Evolutionary conservation across 2,113 vertebrate genomes (phyloP).

Genomic region (Amphiprion ocellaris): DNA sequence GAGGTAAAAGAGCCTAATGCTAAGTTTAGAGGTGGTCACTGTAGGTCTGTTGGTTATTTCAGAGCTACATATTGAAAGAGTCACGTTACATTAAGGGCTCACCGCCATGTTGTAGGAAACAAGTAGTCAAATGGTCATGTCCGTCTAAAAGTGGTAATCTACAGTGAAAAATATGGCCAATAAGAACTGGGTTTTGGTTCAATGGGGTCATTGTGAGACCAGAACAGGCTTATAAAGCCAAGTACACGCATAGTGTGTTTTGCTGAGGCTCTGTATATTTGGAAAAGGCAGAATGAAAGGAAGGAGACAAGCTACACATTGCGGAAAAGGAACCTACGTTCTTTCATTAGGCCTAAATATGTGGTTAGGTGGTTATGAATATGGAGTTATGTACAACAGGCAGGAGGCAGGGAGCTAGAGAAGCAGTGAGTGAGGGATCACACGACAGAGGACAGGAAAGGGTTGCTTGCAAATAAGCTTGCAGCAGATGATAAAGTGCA

Average conservation of each 20-base stretch:
- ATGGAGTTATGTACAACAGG: not conserved
- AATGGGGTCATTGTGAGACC: conserved; percentile 59
- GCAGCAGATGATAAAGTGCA: not conserved
- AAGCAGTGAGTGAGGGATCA: not conserved
- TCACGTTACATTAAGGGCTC: conserved; percentile 65
- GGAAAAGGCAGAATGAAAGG: conserved; percentile 35
- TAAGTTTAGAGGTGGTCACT: conserved; percentile 77
- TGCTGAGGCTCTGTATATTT: conserved; percentile 42
- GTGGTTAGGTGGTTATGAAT: not conserved
- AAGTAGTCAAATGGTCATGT: conserved; percentile 59
- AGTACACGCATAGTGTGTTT: conserved; percentile 49
- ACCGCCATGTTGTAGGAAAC: conserved; percentile 47
- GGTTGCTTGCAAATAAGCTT: not conserved
- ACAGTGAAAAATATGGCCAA: conserved; percentile 44
- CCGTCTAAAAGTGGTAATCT: conserved; percentile 58
- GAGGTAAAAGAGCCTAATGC: conserved; percentile 59
- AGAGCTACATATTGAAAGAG: conserved; percentile 61
- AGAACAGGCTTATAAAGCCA: conserved; percentile 31
- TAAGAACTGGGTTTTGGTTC: conserved; percentile 51
- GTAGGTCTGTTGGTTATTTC: conserved; percentile 63
- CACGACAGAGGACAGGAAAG: not conserved
- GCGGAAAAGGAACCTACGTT: not conserved
- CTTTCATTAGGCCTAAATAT: conserved; percentile 19
- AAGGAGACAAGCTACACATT: not conserved
- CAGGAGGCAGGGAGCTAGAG: not conserved